Evolutionary conservation across 2,113 vertebrate genomes (phyloP).

Genomic region (Mastomys natalensis): DNA sequence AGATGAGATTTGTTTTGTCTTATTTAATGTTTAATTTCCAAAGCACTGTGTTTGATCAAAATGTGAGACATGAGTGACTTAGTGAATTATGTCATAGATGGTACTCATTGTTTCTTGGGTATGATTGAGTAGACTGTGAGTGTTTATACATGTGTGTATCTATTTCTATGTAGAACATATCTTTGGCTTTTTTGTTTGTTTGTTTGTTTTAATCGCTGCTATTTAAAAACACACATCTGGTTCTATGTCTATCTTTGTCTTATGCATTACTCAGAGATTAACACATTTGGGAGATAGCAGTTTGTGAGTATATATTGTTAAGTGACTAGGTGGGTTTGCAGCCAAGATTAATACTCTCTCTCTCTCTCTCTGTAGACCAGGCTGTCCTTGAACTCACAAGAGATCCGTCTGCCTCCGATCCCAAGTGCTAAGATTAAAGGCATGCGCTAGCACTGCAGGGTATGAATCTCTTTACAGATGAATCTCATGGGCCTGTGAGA

Average conservation of each 20-base stretch:
- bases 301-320: background rate
- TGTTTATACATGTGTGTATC: background rate
- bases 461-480: background rate
- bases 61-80: background rate
- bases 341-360: background rate
- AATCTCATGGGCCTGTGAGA: background rate
- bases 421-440: background rate
- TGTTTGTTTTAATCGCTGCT: background rate
- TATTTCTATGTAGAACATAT: background rate
- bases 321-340: slow-evolving; percentile 29
- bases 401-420: background rate
- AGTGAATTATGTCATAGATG: background rate
- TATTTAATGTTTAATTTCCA: background rate
- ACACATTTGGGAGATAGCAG: background rate
- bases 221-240: background rate
- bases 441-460: background rate
- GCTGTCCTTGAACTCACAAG: background rate
- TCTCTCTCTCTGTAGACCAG: too few species aligned
- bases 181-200: background rate
- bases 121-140: background rate
- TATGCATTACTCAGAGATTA: background rate
- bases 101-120: background rate
- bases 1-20: background rate
- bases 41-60: background rate
- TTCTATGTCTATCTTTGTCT: background rate